Evolutionary conservation across 2,113 vertebrate genomes (phyloP).

Genomic region (Asarcornis scutulata): DNA sequence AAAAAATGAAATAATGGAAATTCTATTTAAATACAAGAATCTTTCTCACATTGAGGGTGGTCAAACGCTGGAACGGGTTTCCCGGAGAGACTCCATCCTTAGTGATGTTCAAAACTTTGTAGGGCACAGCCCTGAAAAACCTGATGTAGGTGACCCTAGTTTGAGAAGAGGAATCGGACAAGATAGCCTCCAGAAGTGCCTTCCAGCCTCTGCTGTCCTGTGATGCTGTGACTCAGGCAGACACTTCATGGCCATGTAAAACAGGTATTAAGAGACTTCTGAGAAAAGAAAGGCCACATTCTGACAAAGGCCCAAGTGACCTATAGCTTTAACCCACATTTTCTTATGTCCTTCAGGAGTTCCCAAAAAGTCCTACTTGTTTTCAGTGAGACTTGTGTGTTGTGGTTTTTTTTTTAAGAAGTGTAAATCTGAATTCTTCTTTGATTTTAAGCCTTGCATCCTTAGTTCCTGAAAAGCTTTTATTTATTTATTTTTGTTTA

Average conservation of each 20-base stretch:
- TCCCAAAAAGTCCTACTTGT: neutral
- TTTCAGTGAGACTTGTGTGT: neutral
- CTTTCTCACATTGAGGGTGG: fast-evolving
- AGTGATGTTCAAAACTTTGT: neutral
- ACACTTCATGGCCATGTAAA: neutral
- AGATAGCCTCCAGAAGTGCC: neutral
- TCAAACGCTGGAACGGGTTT: neutral
- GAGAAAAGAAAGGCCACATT: neutral
- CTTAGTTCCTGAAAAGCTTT: neutral
- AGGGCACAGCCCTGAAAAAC: neutral
- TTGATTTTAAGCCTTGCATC: neutral
- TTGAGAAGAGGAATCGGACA: neutral
- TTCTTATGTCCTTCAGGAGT: neutral
- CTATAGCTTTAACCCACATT: neutral
- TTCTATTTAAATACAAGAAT: neutral
- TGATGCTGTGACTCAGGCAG: neutral
- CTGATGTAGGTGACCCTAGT: neutral
- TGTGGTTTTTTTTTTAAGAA: neutral
- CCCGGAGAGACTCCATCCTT: neutral
- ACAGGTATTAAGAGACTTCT: neutral
- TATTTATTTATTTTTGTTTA: neutral
- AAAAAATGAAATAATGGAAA: neutral
- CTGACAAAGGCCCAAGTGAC: neutral
- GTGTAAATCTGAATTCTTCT: neutral
- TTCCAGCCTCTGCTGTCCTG: neutral